Base-by-base conservation (phyloP, 2,113 vertebrate genomes). In the Oenanthe melanoleuca region DNA sequence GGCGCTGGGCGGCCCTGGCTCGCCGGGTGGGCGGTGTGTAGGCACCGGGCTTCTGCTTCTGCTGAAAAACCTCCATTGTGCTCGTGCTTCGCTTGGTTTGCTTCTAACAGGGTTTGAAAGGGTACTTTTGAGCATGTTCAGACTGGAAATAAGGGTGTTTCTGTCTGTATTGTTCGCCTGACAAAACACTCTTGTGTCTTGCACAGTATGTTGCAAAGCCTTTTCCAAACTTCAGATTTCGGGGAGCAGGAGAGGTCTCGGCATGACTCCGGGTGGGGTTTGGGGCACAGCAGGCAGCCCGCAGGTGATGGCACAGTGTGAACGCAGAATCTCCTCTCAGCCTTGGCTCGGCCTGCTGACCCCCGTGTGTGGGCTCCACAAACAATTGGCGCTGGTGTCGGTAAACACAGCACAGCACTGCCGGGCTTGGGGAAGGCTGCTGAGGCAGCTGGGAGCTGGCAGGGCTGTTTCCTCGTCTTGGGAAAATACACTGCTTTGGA, bases 181-280 rank as follows among this genome's bases (percentile, higher is more conserved):
- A 89, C 80, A 94, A 67, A 92, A 49, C 37, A 3, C 33, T 14
- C 3, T 56, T 91, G 69, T 94, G 56, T 47, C 38, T 63, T 5
- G 29, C 23, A 13, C 22, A 1, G n/a, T 21, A 4, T 17, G 8
- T 40, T 5, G 55, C 0, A 11, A 31, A 50, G 77, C 26, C 5
- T 55, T 66, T 34, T 26, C 34, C 17, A 24, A 33, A 20, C 12
- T 14, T 37, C 28, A 1, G 3, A 15, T 55, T 34, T 24, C 0
- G 6, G 45, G 78, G 38, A 12, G 53, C 26, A 1, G 4, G 56
- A 28, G 45, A 13, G 21, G 26, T 19, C 49, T 37, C 0, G 0
- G 14, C 2, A 0, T 42, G 10, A 1, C 8, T 15, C 3, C 12
- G 19, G 6, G 0, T 0, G 1, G 40, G 6, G 7, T 5, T 13